phyloP scores from a whole-genome alignment of 2,888 invertebrate species.

The Diaperis boleti region DNA sequence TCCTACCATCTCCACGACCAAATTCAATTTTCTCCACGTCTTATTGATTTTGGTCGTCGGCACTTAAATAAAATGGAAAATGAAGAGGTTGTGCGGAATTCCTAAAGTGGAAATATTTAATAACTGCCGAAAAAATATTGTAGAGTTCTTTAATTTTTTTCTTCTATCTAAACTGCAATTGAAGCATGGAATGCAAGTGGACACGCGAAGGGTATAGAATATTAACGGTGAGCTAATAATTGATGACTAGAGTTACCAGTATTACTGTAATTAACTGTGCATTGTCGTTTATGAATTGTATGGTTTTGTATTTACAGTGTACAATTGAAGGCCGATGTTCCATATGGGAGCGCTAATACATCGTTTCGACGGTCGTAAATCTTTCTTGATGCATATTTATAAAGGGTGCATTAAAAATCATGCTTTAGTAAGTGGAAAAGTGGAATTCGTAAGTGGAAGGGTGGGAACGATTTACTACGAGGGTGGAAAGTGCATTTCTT shows the following conservation, averaged over 20 bases:
- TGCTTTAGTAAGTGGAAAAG: not conserved
- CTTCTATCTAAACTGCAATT: too few relatives aligned
- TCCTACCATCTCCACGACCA: not conserved
- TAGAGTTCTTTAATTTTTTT: too few relatives aligned
- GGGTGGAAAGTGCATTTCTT: not conserved
- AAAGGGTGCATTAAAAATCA: not conserved
- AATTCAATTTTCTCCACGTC: not conserved
- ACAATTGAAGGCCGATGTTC: not conserved
- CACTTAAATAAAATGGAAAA: constrained; percentile 15
- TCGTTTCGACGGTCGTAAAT: not conserved
- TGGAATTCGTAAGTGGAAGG: not conserved
- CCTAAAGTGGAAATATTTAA: constrained; percentile 4
- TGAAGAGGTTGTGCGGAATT: not conserved
- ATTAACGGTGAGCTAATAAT: not conserved
- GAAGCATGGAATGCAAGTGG: too few relatives aligned
- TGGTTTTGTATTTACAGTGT: not conserved
- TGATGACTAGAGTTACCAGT: not conserved
- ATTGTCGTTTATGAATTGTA: not conserved
- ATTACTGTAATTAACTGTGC: constrained; percentile 1
- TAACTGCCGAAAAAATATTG: not conserved
- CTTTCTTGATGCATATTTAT: not conserved
- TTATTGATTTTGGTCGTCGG: not conserved
- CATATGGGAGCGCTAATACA: not conserved
- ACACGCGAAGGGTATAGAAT: not conserved
- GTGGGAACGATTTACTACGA: not conserved